Evolutionary conservation across 2,797 vertebrate genomes (phyloP).

Genomic region (Argyrosomus regius): DNA sequence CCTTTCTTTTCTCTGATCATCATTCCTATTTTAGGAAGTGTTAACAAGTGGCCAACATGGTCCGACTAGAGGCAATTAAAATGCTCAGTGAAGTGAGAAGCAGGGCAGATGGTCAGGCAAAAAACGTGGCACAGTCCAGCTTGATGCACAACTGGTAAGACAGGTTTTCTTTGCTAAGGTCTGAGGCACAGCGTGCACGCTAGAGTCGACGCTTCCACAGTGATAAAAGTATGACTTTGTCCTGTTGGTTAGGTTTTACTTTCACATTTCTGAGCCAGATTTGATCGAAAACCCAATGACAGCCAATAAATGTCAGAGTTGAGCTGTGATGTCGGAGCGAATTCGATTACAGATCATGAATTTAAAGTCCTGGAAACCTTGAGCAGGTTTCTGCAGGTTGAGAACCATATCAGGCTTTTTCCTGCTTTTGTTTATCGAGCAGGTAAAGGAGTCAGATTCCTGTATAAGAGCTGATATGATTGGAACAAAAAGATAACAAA

Average conservation of each 20-base stretch:
- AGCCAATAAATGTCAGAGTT: not conserved
- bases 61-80: constrained; percentile 73
- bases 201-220: not conserved
- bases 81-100: constrained; percentile 72
- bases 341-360: not conserved
- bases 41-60: constrained; percentile 61
- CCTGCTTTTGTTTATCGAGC: not conserved
- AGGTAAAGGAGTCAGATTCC: not conserved
- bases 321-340: not conserved
- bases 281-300: not conserved
- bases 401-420: no score
- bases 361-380: not conserved
- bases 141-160: constrained; percentile 67
- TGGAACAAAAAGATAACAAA: not conserved
- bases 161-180: constrained; percentile 53
- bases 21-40: constrained; percentile 38
- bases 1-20: constrained; percentile 20
- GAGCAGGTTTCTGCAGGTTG: not conserved
- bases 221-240: constrained; percentile 19
- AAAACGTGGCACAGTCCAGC: constrained; percentile 60
- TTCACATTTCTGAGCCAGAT: not conserved
- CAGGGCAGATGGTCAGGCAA: constrained; percentile 74
- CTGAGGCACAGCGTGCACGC: constrained; percentile 10
- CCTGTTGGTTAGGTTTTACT: not conserved
- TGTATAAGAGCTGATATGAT: not conserved